Conservation (phyloP, 1,140 invertebrate species). For the Formica exsecta region DNA sequence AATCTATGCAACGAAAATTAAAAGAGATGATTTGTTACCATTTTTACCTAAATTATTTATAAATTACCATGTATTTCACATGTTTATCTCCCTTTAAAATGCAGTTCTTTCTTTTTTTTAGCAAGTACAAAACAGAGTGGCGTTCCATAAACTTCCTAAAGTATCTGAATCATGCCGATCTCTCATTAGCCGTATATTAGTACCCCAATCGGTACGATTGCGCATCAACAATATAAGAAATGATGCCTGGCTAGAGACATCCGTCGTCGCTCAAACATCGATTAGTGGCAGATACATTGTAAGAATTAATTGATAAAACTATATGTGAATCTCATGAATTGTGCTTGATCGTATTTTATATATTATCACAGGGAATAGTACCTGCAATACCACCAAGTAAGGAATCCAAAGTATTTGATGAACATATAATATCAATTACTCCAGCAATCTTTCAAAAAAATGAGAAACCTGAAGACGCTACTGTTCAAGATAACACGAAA, state of each 20-base stretch:
- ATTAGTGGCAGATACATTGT: slow-evolving; percentile 44
- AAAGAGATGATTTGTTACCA: not conserved
- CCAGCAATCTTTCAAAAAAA: not conserved
- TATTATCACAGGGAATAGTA: not conserved
- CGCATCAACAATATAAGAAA: slow-evolving; percentile 88
- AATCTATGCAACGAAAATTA: not conserved
- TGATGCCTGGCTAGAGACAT: slow-evolving; percentile 88
- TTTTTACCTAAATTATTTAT: not conserved
- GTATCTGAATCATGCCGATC: slow-evolving; percentile 89
- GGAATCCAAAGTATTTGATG: slow-evolving; percentile 6
- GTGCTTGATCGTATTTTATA: not conserved
- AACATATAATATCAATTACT: not conserved
- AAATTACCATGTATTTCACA: not conserved
- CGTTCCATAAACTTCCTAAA: slow-evolving; percentile 90
- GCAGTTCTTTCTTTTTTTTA: slow-evolving; percentile 71
- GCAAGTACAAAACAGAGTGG: slow-evolving; percentile 91
- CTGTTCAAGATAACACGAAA: not conserved
- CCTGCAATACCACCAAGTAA: not conserved
- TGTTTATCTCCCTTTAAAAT: not conserved
- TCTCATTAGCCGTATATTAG: slow-evolving; percentile 90
- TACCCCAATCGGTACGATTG: slow-evolving; percentile 89
- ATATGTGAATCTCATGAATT: no score
- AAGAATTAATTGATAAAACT: slow-evolving; percentile 38
- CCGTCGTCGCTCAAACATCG: slow-evolving; percentile 76
- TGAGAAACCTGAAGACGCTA: not conserved